Conservation (phyloP, 2,888 invertebrate genomes). For the Scrobipalpa costella region DNA sequence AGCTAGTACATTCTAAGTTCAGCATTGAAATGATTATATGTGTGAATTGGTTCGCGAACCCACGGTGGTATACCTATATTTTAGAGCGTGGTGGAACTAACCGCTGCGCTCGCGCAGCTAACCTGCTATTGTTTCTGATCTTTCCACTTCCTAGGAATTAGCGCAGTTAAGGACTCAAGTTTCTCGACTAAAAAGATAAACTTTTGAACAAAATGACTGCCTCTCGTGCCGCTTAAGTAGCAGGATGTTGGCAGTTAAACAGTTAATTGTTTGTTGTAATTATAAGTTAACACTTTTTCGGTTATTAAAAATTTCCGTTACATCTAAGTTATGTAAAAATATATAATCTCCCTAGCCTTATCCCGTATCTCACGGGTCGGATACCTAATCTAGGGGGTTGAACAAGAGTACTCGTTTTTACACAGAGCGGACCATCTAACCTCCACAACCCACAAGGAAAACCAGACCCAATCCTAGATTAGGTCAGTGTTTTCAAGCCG, state of each 20-base stretch:
- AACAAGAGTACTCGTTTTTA: too few relatives aligned
- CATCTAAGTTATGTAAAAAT: background rate
- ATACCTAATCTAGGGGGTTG: too few relatives aligned
- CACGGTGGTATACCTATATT: too few relatives aligned
- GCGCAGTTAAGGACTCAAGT: conserved; percentile 14
- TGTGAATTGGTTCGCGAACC: too few relatives aligned
- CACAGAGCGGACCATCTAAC: too few relatives aligned
- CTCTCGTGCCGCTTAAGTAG: conserved; percentile 7
- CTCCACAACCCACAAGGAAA: too few relatives aligned
- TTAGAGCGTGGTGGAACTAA: background rate
- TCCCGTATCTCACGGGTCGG: too few relatives aligned
- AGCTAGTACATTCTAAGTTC: too few relatives aligned
- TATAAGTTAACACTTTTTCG: background rate
- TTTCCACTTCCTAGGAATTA: conserved; percentile 18
- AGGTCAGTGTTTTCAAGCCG: too few relatives aligned
- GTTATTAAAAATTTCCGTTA: background rate
- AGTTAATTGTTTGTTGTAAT: background rate
- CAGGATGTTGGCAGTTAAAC: background rate
- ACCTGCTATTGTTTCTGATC: conserved; percentile 14
- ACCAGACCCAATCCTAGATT: too few relatives aligned
- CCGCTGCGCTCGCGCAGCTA: conserved; percentile 8
- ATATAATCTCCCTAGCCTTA: too few relatives aligned
- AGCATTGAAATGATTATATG: too few relatives aligned
- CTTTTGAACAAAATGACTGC: background rate
- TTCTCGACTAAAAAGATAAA: conserved; percentile 9